Conservation (phyloP, 2,888 invertebrate genomes). For the Epirrhoe alternata region DNA sequence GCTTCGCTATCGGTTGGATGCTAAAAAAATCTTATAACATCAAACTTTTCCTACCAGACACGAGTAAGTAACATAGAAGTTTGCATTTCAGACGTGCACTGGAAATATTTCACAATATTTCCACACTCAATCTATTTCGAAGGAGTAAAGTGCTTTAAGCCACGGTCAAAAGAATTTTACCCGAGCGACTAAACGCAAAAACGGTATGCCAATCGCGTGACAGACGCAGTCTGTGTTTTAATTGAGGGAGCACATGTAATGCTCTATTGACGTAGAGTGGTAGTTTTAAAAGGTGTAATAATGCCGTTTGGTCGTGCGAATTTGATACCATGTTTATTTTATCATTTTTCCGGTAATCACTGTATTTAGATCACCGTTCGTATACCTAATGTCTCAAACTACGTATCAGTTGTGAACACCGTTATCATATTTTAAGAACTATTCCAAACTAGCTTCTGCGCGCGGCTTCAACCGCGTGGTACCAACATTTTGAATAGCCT, state of each 20-base stretch:
- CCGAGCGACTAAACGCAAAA: neutral
- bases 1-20: neutral
- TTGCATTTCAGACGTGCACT: constrained; percentile 7
- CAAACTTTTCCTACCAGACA: neutral
- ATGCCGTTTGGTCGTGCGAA: neutral
- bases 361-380: too few species aligned
- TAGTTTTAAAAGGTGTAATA: neutral
- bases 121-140: constrained; percentile 31
- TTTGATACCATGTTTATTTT: neutral
- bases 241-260: neutral
- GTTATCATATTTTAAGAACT: too few species aligned
- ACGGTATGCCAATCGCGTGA: neutral
- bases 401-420: too few species aligned
- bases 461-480: too few species aligned
- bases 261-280: neutral
- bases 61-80: neutral
- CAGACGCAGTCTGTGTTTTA: neutral
- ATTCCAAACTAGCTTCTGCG: too few species aligned
- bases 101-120: constrained; percentile 26
- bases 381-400: too few species aligned
- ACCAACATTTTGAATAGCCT: too few species aligned
- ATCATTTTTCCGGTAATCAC: too few species aligned
- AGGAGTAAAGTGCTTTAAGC: constrained; percentile 23
- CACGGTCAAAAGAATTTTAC: neutral
- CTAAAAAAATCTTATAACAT: neutral